phyloP scores from a whole-genome alignment of 2,888 invertebrate species.

The Hylaea fasciaria region DNA sequence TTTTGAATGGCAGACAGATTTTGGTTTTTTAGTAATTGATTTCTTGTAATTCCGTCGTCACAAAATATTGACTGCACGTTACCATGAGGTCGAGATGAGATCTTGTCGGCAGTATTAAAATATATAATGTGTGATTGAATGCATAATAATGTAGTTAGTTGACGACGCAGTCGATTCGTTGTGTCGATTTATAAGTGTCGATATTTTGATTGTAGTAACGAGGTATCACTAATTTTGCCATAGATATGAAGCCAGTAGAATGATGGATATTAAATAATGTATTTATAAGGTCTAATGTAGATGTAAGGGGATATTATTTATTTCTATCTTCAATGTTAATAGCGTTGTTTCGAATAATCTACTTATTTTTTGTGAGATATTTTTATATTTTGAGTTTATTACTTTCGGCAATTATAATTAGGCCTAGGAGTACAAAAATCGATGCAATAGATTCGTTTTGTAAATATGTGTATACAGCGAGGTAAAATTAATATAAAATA shows the following conservation, averaged over 20 bases:
- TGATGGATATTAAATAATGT: slow-evolving; percentile 51
- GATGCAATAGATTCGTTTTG: slow-evolving; percentile 69
- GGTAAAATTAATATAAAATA: slow-evolving; percentile 64
- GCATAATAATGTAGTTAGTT: slow-evolving; percentile 57
- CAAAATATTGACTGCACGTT: slow-evolving; percentile 52
- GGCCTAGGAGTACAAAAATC: slow-evolving; percentile 53
- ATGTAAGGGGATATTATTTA: slow-evolving; percentile 47
- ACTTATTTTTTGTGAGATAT: slow-evolving; percentile 44
- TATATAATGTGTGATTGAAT: slow-evolving; percentile 64
- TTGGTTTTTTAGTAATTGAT: slow-evolving; percentile 12
- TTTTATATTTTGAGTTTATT: slow-evolving; percentile 43
- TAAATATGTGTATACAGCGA: slow-evolving; percentile 82
- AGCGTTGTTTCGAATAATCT: slow-evolving; percentile 34
- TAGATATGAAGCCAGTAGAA: slow-evolving; percentile 61
- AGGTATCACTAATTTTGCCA: slow-evolving; percentile 60
- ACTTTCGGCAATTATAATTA: slow-evolving; percentile 41
- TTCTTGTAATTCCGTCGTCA: slow-evolving; percentile 44
- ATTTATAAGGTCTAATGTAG: slow-evolving; percentile 42
- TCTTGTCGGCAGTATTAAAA: slow-evolving; percentile 78
- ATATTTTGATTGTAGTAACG: slow-evolving; percentile 46
- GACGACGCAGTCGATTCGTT: slow-evolving; percentile 38
- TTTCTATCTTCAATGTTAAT: slow-evolving; percentile 42
- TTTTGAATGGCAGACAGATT: slow-evolving; percentile 3
- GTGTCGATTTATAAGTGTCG: slow-evolving; percentile 46
- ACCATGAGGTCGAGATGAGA: slow-evolving; percentile 53